Evolutionary conservation across 2,888 invertebrate genomes (phyloP), one percentile per base, ranked within the genome.

Genomic region (Sarcophaga caerulescens): DNA sequence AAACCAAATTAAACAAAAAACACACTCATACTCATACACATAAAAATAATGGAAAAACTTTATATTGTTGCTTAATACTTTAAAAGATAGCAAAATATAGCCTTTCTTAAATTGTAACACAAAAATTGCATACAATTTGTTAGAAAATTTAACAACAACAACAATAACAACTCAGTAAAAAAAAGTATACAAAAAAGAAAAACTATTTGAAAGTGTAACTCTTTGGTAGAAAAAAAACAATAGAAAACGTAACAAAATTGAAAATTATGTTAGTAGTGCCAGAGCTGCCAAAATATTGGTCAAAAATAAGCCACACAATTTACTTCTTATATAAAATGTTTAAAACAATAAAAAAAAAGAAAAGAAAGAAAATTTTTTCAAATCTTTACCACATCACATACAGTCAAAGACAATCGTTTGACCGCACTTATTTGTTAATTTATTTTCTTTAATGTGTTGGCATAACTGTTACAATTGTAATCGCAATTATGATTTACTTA

Each of bases 31-130:
- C n/a, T n/a, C 35, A 35, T 35, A 35, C 35, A 35, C 35, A 35
- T 35, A 35, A 10, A 35, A 35, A 35, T 35, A 35, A 35, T 35
- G 35, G 3, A 6, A 35, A 35, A 44, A 45, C 21, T 45, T 68
- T 19, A 68, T 70, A 78, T 78, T 35, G 35, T 35, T 78, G 35
- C 78, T 63, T 62, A 78, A 78, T 78, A 70, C 63, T 57, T 66
- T 74, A 35, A 60, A 62, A 23, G 59, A 76, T 71, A 63, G 60
- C 35, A 83, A 83, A 83, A 62, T 84, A 80, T 76, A 84, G 84
- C 79, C 80, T 84, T 80, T 84, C 84, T 71, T 80, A 84, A 68
- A 59, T 65, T 71, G 65, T 65, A 65, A 65, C 57, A n/a, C 14
- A 73, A 63, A 71, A 80, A 75, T 69, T 68, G 68, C 81, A 25